phyloP scores from a whole-genome alignment of 2,113 vertebrate genomes.

The Chunga burmeisteri region DNA sequence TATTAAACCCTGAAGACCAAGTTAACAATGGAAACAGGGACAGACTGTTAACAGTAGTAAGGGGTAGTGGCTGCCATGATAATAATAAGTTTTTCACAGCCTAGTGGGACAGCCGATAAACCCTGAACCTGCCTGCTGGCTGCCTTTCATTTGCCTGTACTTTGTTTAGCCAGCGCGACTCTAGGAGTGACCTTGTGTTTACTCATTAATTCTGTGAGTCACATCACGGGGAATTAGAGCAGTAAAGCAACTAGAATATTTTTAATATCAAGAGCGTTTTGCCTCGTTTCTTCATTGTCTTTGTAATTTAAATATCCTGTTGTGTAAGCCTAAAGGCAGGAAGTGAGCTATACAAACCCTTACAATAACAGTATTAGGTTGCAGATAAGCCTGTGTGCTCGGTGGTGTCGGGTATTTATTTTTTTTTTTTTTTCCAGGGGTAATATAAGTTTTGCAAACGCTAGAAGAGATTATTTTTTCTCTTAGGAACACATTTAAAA shows the following conservation, averaged over 20 bases:
- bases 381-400: constrained; percentile 58
- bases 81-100: not conserved
- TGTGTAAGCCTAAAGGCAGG: constrained; percentile 77
- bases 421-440: not conserved
- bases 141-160: not conserved
- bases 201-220: constrained; percentile 2
- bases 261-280: constrained; percentile 17
- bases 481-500: not conserved
- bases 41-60: not conserved
- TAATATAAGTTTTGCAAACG: not conserved
- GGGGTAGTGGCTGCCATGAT: not conserved
- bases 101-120: not conserved
- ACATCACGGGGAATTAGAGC: not conserved
- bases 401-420: not conserved
- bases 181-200: not conserved
- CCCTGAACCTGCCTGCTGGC: not conserved
- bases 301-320: constrained; percentile 78
- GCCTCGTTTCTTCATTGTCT: constrained; percentile 34
- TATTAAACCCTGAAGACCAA: constrained; percentile 7
- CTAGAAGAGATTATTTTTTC: not conserved
- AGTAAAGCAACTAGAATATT: not conserved
- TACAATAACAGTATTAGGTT: constrained; percentile 55
- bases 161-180: not conserved
- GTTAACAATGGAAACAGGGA: constrained; percentile 9
- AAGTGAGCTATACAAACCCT: constrained; percentile 72